These are phyloP conservation scores for Dermochelys coriacea DNA, from an alignment of 2,797 vertebrate species.

Conservation along the genomic window DNA sequence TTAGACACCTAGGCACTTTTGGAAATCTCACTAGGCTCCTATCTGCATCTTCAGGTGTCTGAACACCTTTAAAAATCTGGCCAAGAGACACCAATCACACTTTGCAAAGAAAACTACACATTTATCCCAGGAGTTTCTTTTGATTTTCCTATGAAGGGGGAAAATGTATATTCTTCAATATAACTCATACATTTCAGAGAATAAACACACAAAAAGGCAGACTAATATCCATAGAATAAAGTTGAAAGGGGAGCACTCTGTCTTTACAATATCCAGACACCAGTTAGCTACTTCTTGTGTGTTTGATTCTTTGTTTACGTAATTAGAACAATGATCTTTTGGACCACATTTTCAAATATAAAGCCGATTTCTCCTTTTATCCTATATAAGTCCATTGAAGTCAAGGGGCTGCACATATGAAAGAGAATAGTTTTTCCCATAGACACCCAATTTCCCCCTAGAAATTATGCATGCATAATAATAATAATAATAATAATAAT, in stretches of 20 bases:
- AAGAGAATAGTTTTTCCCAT: too few species aligned
- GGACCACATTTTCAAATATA: background rate
- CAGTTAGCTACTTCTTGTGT: background rate
- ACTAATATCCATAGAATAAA: too few species aligned
- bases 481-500: too few species aligned
- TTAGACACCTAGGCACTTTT: too few species aligned
- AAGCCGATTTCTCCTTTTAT: background rate
- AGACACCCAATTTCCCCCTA: too few species aligned
- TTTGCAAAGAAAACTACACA: background rate
- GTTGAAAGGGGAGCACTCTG: background rate
- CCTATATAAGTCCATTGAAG: background rate
- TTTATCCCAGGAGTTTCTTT: background rate
- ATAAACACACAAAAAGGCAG: background rate
- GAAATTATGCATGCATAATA: too few species aligned
- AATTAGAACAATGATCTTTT: background rate
- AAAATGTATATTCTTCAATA: background rate
- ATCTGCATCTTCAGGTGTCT: too few species aligned
- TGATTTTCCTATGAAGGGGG: background rate
- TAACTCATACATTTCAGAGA: background rate
- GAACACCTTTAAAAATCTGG: too few species aligned
- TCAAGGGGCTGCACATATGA: background rate
- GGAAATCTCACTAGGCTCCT: too few species aligned
- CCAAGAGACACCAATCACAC: too few species aligned
- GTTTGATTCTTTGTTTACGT: background rate
- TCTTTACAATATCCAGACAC: background rate